phyloP scores from a whole-genome alignment of 2,888 invertebrate genomes.

The Copidosoma aretas region DNA sequence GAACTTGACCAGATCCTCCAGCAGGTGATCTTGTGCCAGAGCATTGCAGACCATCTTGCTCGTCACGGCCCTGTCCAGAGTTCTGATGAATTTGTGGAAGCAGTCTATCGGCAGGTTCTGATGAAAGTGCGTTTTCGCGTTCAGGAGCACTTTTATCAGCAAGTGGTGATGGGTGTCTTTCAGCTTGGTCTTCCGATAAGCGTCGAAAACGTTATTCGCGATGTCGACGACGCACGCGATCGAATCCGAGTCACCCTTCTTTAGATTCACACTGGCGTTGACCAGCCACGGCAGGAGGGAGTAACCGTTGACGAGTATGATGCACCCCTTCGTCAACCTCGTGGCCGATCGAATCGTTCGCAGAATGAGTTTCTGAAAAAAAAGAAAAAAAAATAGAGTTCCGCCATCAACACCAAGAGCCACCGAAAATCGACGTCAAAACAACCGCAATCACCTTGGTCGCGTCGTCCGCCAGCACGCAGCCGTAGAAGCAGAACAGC shows the following conservation, averaged over 20 bases:
- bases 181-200: constrained; percentile 40
- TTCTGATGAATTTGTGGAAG: constrained; percentile 42
- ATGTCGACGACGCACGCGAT: constrained; percentile 49
- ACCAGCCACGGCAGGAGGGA: constrained; percentile 77
- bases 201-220: constrained; percentile 48
- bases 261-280: constrained; percentile 54
- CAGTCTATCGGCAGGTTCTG: constrained; percentile 39
- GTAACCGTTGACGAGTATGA: constrained; percentile 72
- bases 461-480: constrained; percentile 69
- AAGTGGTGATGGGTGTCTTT: constrained; percentile 43
- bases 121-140: constrained; percentile 42
- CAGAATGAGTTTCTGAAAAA: constrained; percentile 67
- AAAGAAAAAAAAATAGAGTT: not conserved
- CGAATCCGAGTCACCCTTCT: constrained; percentile 44
- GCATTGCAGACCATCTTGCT: constrained; percentile 44
- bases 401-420: not conserved
- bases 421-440: constrained; percentile 5
- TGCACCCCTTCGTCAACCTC: constrained; percentile 70
- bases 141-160: constrained; percentile 45
- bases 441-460: constrained; percentile 63
- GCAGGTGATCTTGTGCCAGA: constrained; percentile 48
- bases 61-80: constrained; percentile 44
- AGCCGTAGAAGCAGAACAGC: constrained; percentile 74
- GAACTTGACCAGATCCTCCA: constrained; percentile 45
- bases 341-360: constrained; percentile 70